A percentile compares a stretch with the other conserved stretches of the same genome.
Evolutionary conservation across 2,797 vertebrate genomes (phyloP).

Genomic region (Lutjanus campechanus): DNA sequence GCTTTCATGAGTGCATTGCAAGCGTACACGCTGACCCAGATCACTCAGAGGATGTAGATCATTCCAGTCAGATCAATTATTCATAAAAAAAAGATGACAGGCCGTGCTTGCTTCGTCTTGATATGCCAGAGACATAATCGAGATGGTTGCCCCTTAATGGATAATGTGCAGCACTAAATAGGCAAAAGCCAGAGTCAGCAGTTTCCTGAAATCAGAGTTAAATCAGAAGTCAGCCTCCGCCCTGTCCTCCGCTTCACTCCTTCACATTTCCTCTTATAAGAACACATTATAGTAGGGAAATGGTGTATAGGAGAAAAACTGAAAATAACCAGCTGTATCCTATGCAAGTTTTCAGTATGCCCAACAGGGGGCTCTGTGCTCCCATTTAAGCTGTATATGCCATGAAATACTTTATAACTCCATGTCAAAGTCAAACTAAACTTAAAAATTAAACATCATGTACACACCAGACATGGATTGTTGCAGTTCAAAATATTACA

Average conservation of each 20-base stretch:
- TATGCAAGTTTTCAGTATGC: conserved; percentile 1
- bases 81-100: conserved; percentile 68
- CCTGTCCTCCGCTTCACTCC: not conserved
- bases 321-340: not conserved
- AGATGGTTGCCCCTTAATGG: conserved; percentile 57
- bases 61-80: conserved; percentile 80
- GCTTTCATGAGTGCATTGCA: conserved; percentile 34
- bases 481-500: too few relatives aligned
- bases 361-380: conserved; percentile 63
- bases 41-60: conserved; percentile 72
- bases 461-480: too few relatives aligned
- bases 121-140: conserved; percentile 57
- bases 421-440: not conserved
- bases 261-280: conserved; percentile 25
- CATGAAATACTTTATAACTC: not conserved
- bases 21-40: conserved; percentile 67
- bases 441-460: not conserved
- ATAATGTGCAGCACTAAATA: conserved; percentile 54
- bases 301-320: not conserved
- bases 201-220: conserved; percentile 45
- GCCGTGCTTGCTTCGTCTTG: conserved; percentile 44
- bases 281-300: not conserved
- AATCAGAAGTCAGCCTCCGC: conserved; percentile 29
- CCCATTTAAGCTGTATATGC: conserved; percentile 1
- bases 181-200: conserved; percentile 59